A percentile compares a stretch with the other conserved stretches of the same genome.
These are phyloP conservation scores for Galaxea fascicularis DNA, from an alignment of 92 coral and sea anemone species.

Conservation along the genomic window DNA sequence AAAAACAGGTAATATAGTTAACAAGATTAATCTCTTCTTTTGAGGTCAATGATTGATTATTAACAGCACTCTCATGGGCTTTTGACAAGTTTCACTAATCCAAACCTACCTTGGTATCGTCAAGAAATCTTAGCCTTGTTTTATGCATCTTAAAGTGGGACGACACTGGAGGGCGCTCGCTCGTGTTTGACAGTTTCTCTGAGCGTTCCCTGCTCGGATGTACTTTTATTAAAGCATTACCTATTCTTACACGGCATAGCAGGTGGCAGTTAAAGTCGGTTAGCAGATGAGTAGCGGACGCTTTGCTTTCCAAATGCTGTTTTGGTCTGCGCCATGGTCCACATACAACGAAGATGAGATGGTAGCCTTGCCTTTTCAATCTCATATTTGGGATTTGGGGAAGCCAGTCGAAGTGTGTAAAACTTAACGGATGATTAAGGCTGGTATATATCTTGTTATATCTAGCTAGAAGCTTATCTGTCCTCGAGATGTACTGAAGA, in stretches of 20 bases:
- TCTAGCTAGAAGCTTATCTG: no score
- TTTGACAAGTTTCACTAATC: not conserved
- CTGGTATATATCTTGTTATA: no score
- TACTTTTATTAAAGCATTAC: constrained; percentile 31
- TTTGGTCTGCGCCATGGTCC: no score
- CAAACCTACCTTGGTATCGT: constrained; percentile 1
- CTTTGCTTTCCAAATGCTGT: no score
- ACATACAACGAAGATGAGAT: no score
- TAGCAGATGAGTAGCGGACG: no score
- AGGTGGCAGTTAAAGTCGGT: constrained; percentile 1
- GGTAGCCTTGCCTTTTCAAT: no score
- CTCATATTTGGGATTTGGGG: no score
- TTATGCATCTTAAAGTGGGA: not conserved
- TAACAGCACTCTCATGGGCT: not conserved
- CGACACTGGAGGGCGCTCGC: not conserved
- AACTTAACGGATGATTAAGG: no score
- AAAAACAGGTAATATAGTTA: constrained; percentile 1
- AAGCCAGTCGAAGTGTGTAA: no score
- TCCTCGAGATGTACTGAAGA: no score
- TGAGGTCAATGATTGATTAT: not conserved
- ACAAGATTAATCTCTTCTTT: constrained; percentile 1
- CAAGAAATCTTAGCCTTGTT: not conserved
- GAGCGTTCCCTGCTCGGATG: constrained; percentile 9
- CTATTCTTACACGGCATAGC: constrained; percentile 26
- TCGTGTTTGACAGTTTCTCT: not conserved